Evolutionary conservation across 2,797 vertebrate genomes (phyloP).

Genomic region (Potorous gilbertii): DNA sequence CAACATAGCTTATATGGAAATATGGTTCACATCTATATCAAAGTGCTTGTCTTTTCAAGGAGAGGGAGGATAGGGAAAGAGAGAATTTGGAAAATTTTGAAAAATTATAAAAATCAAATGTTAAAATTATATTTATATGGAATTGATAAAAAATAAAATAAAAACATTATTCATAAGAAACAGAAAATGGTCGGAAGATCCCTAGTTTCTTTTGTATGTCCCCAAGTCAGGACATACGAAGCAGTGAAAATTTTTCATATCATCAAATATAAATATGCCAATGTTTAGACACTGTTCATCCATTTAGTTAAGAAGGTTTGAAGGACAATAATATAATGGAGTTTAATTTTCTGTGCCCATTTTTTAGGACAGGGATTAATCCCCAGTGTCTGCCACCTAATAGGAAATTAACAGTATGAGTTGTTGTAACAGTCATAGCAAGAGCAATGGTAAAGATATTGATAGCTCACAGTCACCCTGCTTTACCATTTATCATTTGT

Average conservation of each 20-base stretch:
- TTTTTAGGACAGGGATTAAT: neutral
- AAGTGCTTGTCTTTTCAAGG: no score
- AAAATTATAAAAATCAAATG: no score
- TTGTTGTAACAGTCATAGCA: neutral
- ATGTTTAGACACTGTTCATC: neutral
- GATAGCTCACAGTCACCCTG: neutral
- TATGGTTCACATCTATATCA: no score
- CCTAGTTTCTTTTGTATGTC: neutral
- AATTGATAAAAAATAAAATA: slow-evolving; percentile 24
- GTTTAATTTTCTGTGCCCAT: neutral
- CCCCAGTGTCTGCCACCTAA: neutral
- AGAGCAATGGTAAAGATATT: neutral
- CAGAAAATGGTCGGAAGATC: neutral
- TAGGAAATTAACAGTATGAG: neutral
- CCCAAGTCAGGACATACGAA: neutral
- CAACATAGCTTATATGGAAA: no score
- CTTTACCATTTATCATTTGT: neutral
- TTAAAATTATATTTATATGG: no score
- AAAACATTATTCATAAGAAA: slow-evolving; percentile 37
- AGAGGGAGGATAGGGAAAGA: no score
- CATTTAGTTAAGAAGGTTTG: neutral
- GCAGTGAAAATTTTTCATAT: neutral
- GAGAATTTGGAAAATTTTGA: no score
- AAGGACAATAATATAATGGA: neutral
- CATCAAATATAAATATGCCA: neutral